Evolutionary conservation across 1,140 invertebrate genomes (phyloP), one percentile per base, ranked within the genome.

Genomic region (Trichomalopsis sarcophagae): DNA sequence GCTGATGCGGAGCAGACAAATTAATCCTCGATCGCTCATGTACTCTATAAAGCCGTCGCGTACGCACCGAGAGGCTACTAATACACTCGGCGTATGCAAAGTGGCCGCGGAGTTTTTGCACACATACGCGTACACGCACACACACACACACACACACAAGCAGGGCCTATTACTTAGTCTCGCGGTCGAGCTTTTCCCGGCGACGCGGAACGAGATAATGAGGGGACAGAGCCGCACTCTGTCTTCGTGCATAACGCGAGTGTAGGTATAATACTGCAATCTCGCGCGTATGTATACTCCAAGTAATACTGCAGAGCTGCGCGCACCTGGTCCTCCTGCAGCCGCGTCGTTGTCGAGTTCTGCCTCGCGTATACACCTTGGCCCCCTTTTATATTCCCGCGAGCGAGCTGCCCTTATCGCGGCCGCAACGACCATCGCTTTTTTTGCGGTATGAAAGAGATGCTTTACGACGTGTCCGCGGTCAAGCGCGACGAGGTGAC

Each of bases 141-240:
- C n/a, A n/a, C n/a, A 3, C 40, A 40, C 9, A 40, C 9, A 40
- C 40, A 40, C 9, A 44, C 9, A 44, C 9, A 7, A 5, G 1
- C 78, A 44, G 5, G 17, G 40, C 50, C 79, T 30, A 21, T 81
- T 55, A 62, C 81, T 75, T 36, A 27, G 76, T 21, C 55, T n/a
- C 55, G 27, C 69, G 14, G 36, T 44, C 66, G 27, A 82, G 44
- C 55, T 62, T 75, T 74, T 23, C 81, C 44, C 27, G 71, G 27
- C 17, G 71, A 74, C 30, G 68, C 50, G 78, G 40, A 50, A 73
- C 79, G 79, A 75, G 71, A 74, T 55, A 55, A 81, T 27, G 80
- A 55, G 69, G 27, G 80, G 13, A 55, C 40, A 30, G 36, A 30
- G 17, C 9, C 7, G 74, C 74, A 62, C 76, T 55, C 23, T 33